Conservation (phyloP, 2,113 vertebrate species). For the Sitta europaea region DNA sequence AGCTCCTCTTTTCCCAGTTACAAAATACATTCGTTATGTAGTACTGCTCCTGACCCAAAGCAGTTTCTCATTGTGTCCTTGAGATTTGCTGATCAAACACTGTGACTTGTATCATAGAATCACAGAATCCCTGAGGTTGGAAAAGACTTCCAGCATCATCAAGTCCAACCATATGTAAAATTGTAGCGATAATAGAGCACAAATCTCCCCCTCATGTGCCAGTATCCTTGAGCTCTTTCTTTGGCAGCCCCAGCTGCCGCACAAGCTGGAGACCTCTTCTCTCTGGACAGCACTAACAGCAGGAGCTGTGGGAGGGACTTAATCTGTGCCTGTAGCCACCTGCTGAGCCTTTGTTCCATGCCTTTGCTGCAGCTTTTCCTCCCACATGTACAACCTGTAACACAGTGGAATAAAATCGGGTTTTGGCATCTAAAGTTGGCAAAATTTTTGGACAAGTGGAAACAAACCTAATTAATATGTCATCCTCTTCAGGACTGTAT, state of each 20-base stretch:
- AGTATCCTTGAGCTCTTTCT: background rate
- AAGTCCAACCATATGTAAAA: background rate
- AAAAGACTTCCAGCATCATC: background rate
- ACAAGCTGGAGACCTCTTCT: background rate
- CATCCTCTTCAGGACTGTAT: background rate
- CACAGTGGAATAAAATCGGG: background rate
- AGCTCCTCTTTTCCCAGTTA: background rate
- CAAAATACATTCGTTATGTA: background rate
- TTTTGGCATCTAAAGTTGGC: background rate
- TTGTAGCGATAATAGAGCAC: background rate
- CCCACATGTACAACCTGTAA: background rate
- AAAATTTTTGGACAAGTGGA: background rate
- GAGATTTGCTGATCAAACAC: background rate
- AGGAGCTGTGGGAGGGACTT: background rate
- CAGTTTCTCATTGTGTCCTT: background rate
- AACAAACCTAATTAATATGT: background rate
- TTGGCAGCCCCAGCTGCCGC: background rate
- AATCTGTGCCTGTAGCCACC: background rate
- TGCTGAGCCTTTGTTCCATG: background rate
- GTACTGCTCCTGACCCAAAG: background rate
- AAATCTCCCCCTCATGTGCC: fast-evolving
- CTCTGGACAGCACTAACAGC: background rate
- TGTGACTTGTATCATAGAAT: background rate
- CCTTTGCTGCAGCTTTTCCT: background rate
- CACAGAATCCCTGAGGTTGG: background rate